Evolutionary conservation across 2,888 invertebrate genomes (phyloP).

Genomic region (Leptopilina myrica): DNA sequence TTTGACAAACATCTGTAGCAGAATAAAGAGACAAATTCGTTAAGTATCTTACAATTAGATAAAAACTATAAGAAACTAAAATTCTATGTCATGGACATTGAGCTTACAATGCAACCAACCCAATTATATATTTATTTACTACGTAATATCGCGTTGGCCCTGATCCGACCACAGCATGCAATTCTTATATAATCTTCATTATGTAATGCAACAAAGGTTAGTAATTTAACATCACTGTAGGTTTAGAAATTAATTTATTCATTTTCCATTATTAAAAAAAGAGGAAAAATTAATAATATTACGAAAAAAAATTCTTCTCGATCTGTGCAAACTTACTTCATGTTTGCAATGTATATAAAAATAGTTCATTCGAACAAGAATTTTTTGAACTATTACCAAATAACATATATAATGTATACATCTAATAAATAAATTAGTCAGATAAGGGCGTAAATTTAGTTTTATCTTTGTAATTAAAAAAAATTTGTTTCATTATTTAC

Average conservation of each 20-base stretch:
- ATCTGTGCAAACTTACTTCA: no score
- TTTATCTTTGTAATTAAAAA: background rate
- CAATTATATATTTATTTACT: slow-evolving; percentile 71
- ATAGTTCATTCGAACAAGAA: no score
- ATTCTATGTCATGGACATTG: slow-evolving; percentile 70
- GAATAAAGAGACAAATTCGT: background rate
- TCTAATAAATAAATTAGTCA: background rate
- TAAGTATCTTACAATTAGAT: background rate
- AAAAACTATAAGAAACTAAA: slow-evolving; percentile 50
- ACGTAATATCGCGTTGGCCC: slow-evolving; percentile 70
- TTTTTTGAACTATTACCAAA: background rate
- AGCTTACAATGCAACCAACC: slow-evolving; percentile 66
- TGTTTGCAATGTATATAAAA: background rate
- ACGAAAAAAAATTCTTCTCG: background rate
- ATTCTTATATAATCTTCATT: slow-evolving; percentile 68
- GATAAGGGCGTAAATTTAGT: slow-evolving; percentile 1
- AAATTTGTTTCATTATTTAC: background rate
- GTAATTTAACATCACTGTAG: slow-evolving; percentile 5
- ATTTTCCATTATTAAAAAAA: background rate
- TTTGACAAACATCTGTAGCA: background rate
- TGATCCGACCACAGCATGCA: slow-evolving; percentile 68
- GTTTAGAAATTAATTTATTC: slow-evolving; percentile 23
- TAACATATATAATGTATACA: background rate
- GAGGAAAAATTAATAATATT: background rate
- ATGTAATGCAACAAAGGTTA: slow-evolving; percentile 56